These are phyloP conservation scores for Halictus quadricinctus DNA, from an alignment of 2,888 invertebrate species.

Conservation along the genomic window DNA sequence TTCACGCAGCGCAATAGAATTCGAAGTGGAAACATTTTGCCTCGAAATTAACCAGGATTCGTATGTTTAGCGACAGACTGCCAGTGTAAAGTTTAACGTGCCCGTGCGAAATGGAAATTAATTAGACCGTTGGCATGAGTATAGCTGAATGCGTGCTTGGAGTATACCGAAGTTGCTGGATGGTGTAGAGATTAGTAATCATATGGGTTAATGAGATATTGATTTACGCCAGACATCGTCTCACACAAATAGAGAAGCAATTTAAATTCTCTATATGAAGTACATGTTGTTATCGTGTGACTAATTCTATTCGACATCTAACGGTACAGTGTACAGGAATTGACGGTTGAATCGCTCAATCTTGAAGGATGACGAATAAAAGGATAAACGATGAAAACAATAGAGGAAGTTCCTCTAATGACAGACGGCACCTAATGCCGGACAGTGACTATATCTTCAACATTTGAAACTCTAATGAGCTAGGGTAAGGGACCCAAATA, in stretches of 20 bases:
- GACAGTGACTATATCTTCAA: too few species aligned
- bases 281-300: background rate
- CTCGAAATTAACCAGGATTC: slow-evolving; percentile 36
- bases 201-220: slow-evolving; percentile 28
- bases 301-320: background rate
- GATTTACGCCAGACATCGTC: background rate
- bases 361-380: too few species aligned
- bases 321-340: background rate
- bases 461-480: too few species aligned
- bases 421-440: too few species aligned
- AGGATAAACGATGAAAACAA: too few species aligned
- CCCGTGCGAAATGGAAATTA: slow-evolving; percentile 39
- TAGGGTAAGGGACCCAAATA: too few species aligned
- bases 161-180: slow-evolving; percentile 7
- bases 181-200: slow-evolving; percentile 23
- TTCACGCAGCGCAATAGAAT: slow-evolving; percentile 36
- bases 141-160: slow-evolving; percentile 23
- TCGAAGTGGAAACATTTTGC: slow-evolving; percentile 35
- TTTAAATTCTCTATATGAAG: background rate
- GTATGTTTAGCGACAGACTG: slow-evolving; percentile 34
- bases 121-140: slow-evolving; percentile 37
- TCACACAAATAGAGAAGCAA: background rate
- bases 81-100: slow-evolving; percentile 23
- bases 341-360: too few species aligned
- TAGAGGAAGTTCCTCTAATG: too few species aligned